Base-by-base conservation (phyloP, 2,888 invertebrate genomes). In the Ceraclea dissimilis region DNA sequence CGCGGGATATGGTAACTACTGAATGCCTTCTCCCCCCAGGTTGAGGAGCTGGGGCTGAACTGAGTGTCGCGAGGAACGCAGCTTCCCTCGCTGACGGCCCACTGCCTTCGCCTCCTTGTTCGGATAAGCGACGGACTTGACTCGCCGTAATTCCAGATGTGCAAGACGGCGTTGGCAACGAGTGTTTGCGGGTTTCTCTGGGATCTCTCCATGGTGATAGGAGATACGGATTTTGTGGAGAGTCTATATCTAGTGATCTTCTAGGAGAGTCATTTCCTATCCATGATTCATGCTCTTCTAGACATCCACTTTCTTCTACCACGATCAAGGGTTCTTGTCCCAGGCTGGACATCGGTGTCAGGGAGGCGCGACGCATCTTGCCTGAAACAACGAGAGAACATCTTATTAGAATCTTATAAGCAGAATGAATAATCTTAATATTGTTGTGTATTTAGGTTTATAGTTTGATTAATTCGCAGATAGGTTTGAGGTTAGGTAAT, bases 131-230 rank as follows among this genome's bases (percentile, higher is more conserved):
- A 21, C 91, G 81, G 52, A 90, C 90, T 80, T 91, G 90, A 64
- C 90, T 90, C 43, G 91, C 91, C 46, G 90, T 91, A 57, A 90
- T 91, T 51, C 91, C 91, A 56, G 88, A 85, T 21, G 88, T 87
- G 66, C 90, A 91, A 64, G 88, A 85, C 1, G 90, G 90, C 0
- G 90, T 90, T 1, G 91, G 91, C 64, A 91, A 73, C 20, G 90
- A 91, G 66, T 90, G 88, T 67, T 91, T 91, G 65, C 91, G 79
- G 1, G 85, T 82, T 64, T 86, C 86, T 53, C 85, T 74, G 52
- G 82, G 75, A 65, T 88, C 88, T 19, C 88, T 78, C 84, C 87
- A 90, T 2, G 91, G 91, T 0, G 90, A 90, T 54, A 91, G 71
- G 51, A 90, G 78, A 73, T 88, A 90, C 0, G 90, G 90, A 71